Conservation (phyloP, 2,797 vertebrate species). For the Coracias cyanogaster region DNA sequence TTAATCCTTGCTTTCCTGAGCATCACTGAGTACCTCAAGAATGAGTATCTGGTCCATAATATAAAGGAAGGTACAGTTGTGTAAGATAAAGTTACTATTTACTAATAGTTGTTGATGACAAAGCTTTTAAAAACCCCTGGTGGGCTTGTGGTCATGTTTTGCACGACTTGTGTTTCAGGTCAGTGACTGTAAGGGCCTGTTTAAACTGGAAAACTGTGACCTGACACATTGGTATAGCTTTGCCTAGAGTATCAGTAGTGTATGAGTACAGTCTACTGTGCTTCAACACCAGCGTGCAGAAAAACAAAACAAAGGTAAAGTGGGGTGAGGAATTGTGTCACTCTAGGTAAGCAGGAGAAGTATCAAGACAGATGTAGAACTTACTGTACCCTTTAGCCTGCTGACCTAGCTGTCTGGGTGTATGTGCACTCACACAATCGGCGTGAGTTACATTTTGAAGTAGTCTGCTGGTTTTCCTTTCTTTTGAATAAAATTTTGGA, state of each 20-base stretch:
- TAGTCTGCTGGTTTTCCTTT: background rate
- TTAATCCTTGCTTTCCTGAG: background rate
- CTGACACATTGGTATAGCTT: background rate
- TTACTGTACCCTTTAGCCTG: background rate
- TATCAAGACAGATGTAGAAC: background rate
- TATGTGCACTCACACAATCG: accelerated
- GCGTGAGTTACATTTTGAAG: background rate
- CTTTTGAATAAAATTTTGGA: background rate
- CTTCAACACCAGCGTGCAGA: background rate
- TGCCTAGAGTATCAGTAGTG: background rate
- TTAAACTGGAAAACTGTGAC: background rate
- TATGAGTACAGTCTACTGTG: background rate
- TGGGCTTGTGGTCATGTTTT: background rate
- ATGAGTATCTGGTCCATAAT: background rate
- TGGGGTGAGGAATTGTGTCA: background rate
- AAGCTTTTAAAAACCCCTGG: background rate
- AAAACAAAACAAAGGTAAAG: background rate
- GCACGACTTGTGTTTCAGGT: background rate
- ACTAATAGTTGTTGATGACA: background rate
- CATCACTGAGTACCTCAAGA: background rate
- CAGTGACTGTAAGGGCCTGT: background rate
- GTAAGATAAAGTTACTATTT: background rate
- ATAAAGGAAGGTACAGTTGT: background rate
- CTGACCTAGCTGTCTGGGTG: background rate
- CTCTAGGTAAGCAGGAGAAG: background rate